These are phyloP conservation scores for Aramus guarauna DNA, from an alignment of 2,113 vertebrate species.

Conservation along the genomic window DNA sequence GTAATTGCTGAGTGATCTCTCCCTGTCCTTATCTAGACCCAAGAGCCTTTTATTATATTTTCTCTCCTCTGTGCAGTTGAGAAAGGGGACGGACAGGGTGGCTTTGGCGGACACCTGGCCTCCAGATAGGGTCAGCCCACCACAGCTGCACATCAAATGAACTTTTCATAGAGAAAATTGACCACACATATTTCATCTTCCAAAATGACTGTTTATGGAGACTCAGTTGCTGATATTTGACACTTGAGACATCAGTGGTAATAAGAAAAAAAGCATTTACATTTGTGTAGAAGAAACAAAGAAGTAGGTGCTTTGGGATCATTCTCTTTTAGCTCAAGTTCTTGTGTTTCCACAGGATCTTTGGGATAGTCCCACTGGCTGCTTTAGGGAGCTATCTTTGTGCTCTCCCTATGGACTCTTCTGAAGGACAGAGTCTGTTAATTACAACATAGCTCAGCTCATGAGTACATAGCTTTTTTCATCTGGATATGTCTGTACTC, in stretches of 20 bases:
- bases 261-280: not conserved
- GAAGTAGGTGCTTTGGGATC: not conserved
- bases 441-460: not conserved
- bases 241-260: not conserved
- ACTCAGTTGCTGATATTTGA: not conserved
- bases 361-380: not conserved
- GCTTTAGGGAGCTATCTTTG: not conserved
- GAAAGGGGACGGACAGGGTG: no score
- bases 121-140: no score
- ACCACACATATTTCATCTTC: not conserved
- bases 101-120: no score
- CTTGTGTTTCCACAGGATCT: not conserved
- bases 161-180: not conserved
- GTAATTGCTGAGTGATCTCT: no score
- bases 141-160: not conserved
- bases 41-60: no score
- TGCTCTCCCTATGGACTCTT: not conserved
- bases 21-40: no score
- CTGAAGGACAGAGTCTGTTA: not conserved
- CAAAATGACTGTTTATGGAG: not conserved
- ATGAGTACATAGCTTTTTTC: not conserved
- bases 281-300: not conserved
- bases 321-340: not conserved
- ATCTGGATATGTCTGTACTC: not conserved
- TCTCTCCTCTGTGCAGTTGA: no score